Evolutionary conservation across 2,888 invertebrate species (phyloP).

Genomic region (Metallyticus violacea): DNA sequence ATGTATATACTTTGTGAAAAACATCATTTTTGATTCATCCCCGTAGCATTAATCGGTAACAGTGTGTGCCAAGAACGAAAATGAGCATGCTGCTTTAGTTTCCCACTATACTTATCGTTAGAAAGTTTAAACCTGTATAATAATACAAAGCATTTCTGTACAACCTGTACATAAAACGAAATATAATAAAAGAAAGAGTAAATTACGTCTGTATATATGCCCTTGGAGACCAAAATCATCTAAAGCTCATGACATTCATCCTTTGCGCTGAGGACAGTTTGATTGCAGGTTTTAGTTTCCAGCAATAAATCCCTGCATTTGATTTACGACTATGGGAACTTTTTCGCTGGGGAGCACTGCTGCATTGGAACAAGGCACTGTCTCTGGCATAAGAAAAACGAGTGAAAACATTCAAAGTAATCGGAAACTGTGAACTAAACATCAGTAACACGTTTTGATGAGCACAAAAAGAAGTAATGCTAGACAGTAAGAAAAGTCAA

Average conservation of each 20-base stretch:
- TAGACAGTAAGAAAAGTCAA: background rate
- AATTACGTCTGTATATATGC: background rate
- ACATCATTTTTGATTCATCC: too few species aligned
- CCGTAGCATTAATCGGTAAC: too few species aligned
- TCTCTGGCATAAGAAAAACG: background rate
- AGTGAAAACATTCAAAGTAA: background rate
- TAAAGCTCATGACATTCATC: background rate
- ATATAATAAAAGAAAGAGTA: too few species aligned
- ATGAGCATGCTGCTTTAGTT: too few species aligned
- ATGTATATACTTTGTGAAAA: too few species aligned
- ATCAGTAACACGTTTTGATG: background rate
- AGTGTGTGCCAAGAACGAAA: too few species aligned
- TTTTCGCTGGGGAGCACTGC: background rate
- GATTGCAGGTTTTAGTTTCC: background rate
- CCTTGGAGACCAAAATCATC: background rate
- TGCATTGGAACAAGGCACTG: background rate
- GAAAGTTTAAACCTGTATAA: too few species aligned
- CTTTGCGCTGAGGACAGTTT: background rate
- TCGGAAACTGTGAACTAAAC: background rate
- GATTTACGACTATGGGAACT: background rate
- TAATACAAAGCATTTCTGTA: too few species aligned
- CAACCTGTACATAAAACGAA: too few species aligned
- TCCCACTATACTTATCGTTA: too few species aligned
- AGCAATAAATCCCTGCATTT: background rate
- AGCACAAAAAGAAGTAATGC: background rate